Percentiles rank a stretch among this genome's conserved stretches.
Conservation (phyloP, 2,888 invertebrate genomes). For the Diplolepis rosae region DNA sequence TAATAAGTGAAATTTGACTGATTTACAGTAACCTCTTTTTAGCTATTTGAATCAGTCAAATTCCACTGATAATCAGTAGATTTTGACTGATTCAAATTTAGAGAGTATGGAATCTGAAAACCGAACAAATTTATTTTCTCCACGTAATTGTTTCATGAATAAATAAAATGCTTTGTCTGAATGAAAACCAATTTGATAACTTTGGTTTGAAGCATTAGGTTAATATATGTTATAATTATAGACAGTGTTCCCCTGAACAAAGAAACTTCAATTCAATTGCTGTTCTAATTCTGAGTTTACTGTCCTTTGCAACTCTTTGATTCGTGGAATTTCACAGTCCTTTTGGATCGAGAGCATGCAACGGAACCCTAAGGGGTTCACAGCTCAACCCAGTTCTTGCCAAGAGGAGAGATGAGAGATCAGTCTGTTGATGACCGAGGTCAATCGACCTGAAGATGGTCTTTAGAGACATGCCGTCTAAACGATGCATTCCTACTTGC, state of each 20-base stretch:
- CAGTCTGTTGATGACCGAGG: slow-evolving; percentile 14
- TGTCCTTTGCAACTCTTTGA: slow-evolving; percentile 17
- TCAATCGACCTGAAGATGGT: slow-evolving; percentile 7
- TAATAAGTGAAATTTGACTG: no score
- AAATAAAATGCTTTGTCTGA: no score
- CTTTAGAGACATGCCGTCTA: slow-evolving; percentile 17
- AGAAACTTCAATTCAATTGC: slow-evolving; percentile 6
- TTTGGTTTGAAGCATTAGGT: no score
- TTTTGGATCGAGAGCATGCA: slow-evolving; percentile 26
- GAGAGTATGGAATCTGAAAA: no score
- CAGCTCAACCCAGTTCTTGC: slow-evolving; percentile 38
- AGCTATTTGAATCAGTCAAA: no score
- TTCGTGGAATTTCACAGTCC: slow-evolving; percentile 22
- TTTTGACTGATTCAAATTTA: no score
- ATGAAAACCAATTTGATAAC: no score
- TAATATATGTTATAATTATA: slow-evolving; percentile 15
- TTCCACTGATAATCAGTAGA: no score
- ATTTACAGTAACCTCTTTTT: no score
- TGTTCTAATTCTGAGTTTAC: slow-evolving; percentile 11
- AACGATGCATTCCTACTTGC: not conserved
- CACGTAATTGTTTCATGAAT: no score
- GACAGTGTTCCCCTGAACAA: not conserved
- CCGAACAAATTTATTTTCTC: no score
- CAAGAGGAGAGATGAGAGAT: slow-evolving; percentile 33
- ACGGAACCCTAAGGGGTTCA: slow-evolving; percentile 40